These are phyloP conservation scores for Ips typographus DNA, from an alignment of 1,140 invertebrate species.

Conservation along the genomic window DNA sequence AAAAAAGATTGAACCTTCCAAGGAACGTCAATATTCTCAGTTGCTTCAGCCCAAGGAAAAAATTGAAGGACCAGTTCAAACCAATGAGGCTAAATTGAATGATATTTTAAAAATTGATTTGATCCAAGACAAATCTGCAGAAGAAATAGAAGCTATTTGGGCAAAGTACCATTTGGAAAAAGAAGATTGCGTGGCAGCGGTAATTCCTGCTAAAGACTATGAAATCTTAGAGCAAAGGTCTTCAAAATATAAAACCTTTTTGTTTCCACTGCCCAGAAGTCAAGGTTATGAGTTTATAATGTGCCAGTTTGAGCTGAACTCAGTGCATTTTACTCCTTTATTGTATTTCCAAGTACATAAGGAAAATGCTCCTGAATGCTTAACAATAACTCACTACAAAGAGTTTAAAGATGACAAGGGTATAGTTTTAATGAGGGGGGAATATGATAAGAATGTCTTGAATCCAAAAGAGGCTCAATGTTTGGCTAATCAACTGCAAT, in stretches of 20 bases:
- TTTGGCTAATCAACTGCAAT: slow-evolving; percentile 80
- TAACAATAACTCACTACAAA: slow-evolving; percentile 79
- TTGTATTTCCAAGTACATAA: slow-evolving; percentile 85
- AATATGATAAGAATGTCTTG: slow-evolving; percentile 81
- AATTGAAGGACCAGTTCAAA: slow-evolving; percentile 46
- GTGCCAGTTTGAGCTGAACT: slow-evolving; percentile 71
- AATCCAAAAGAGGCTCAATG: slow-evolving; percentile 79
- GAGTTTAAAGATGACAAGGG: slow-evolving; percentile 77
- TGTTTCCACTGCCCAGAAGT: slow-evolving; percentile 78
- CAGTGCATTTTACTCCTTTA: slow-evolving; percentile 85
- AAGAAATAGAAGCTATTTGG: slow-evolving; percentile 80
- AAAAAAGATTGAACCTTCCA: slow-evolving; percentile 47
- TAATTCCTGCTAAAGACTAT: slow-evolving; percentile 64
- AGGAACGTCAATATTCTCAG: slow-evolving; percentile 53
- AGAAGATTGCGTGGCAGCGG: slow-evolving; percentile 69
- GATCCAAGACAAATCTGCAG: slow-evolving; percentile 68
- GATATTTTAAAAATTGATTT: slow-evolving; percentile 81
- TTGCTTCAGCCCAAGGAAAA: slow-evolving; percentile 58
- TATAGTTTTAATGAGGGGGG: slow-evolving; percentile 83
- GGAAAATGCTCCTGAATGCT: slow-evolving; percentile 89
- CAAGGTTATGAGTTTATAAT: slow-evolving; percentile 89
- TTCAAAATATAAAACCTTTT: slow-evolving; percentile 68
- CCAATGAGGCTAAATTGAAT: slow-evolving; percentile 60
- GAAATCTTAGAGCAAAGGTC: slow-evolving; percentile 60
- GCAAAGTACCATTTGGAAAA: slow-evolving; percentile 77